Evolutionary conservation across 1,140 invertebrate species (phyloP).

Genomic region (Micrasema minimum): DNA sequence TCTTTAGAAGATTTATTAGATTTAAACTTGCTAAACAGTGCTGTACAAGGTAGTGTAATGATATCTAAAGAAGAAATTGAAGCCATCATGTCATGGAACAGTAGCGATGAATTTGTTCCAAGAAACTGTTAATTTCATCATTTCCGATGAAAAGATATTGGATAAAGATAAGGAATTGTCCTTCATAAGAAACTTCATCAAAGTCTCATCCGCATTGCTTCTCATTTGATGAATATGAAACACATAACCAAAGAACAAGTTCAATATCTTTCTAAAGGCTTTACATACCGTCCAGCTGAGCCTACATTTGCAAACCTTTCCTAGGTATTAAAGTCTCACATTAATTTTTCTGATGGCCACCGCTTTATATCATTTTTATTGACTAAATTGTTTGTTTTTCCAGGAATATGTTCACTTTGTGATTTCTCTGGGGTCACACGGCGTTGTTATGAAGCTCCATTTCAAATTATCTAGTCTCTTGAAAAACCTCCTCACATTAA

Average conservation of each 20-base stretch:
- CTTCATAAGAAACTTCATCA: conserved; percentile 32
- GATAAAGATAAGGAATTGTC: conserved; percentile 38
- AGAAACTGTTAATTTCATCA: conserved; percentile 6
- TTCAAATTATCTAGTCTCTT: conserved; percentile 55
- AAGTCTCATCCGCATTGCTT: conserved; percentile 59
- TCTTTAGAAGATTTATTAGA: conserved; percentile 60
- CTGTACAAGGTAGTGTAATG: conserved; percentile 58
- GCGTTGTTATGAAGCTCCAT: conserved; percentile 55
- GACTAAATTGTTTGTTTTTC: conserved; percentile 1
- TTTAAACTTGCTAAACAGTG: conserved; percentile 60
- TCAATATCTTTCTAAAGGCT: conserved; percentile 59
- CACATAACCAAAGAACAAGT: conserved; percentile 55
- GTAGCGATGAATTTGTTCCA: conserved; percentile 34
- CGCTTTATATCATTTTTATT: neutral
- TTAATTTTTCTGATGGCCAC: neutral
- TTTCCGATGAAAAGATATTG: conserved; percentile 13
- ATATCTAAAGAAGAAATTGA: conserved; percentile 39
- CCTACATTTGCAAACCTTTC: conserved; percentile 59
- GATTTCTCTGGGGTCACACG: conserved; percentile 59
- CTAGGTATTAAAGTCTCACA: conserved; percentile 55
- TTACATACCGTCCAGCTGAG: conserved; percentile 60
- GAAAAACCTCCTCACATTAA: conserved; percentile 54
- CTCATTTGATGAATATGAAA: conserved; percentile 58
- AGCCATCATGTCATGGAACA: conserved; percentile 24
- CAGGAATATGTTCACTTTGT: conserved; percentile 63